Percentiles rank a stretch among this genome's conserved stretches.
These are phyloP conservation scores for Hymenopus coronatus DNA, from an alignment of 2,888 invertebrate genomes.

Conservation along the genomic window DNA sequence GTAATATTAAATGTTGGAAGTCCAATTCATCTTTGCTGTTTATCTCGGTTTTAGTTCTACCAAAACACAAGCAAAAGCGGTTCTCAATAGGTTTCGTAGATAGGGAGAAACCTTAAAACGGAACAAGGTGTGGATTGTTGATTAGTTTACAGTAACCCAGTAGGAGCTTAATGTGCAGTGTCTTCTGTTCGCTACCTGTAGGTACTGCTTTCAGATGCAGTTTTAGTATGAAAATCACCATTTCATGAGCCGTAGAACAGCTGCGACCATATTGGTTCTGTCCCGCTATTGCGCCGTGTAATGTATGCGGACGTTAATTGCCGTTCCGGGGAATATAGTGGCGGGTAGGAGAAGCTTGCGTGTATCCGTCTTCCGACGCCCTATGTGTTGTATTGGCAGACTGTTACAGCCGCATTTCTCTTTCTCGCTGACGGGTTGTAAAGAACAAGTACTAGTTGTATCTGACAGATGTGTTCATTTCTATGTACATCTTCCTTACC, in stretches of 20 bases:
- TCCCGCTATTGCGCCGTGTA: not conserved
- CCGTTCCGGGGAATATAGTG: not conserved
- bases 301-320: not conserved
- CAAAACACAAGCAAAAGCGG: too few relatives aligned
- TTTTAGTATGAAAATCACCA: not conserved
- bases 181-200: not conserved
- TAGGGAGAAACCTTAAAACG: too few relatives aligned
- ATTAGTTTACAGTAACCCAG: too few relatives aligned
- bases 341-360: not conserved
- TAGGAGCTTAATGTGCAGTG: too few relatives aligned
- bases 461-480: not conserved
- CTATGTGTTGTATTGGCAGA: not conserved
- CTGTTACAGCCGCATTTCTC: not conserved
- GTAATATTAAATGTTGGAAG: too few relatives aligned
- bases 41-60: too few relatives aligned
- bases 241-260: not conserved
- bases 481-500: not conserved
- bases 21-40: too few relatives aligned
- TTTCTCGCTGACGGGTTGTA: not conserved
- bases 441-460: not conserved
- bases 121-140: too few relatives aligned
- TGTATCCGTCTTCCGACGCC: not conserved
- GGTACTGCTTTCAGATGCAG: not conserved
- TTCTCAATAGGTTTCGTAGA: too few relatives aligned
- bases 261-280: not conserved